Base-by-base conservation (phyloP, 1,140 invertebrate species). In the Teleopsis dalmanni region DNA sequence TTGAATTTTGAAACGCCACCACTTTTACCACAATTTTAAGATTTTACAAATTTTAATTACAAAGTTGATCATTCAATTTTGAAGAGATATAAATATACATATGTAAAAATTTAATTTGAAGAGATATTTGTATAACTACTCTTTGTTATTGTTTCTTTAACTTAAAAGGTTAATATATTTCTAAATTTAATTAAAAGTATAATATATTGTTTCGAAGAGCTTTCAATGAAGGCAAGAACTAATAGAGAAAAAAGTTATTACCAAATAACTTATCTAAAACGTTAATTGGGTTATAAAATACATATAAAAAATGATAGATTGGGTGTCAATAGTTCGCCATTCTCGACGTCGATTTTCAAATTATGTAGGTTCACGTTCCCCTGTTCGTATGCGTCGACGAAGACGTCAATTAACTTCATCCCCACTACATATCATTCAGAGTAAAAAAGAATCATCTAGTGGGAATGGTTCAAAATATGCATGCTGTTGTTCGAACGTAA, bases 261-360 rank as follows among this genome's bases (percentile, higher is more conserved):
- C 34, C 16, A 34, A 36, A 4, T 18, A 40, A 21, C 22, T 8
- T 23, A 13, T 11, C 23, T 40, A 1, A 3, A 2, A 25, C 18
- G 7, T 22, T 5, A 10, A 2, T 16, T 21, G 14, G 11, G 19
- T 18, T 18, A 5, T 34, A 34, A 34, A 34, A 34, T n/a, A 16
- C 14, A 31, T 18, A n/a, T 22, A 2, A 47, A 52, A 44, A 42
- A 87, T 87, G 84, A 86, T 87, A 57, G 84, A 87, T 73, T 87
- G 84, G 84, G 83, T 87, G 50, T 85, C 82, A 50, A 85, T 86
- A 48, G 82, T 85, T 25, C 76, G 82, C 44, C 81, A 85, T 57
- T 85, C 82, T 31, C 70, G 81, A 22, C 76, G 83, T 27, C 75
- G 83, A 25, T 84, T 87, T 65, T 85, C 82, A 48, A 82, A 81